Base-by-base conservation (phyloP, 2,797 vertebrate genomes). In the Brachymystax lenok region DNA sequence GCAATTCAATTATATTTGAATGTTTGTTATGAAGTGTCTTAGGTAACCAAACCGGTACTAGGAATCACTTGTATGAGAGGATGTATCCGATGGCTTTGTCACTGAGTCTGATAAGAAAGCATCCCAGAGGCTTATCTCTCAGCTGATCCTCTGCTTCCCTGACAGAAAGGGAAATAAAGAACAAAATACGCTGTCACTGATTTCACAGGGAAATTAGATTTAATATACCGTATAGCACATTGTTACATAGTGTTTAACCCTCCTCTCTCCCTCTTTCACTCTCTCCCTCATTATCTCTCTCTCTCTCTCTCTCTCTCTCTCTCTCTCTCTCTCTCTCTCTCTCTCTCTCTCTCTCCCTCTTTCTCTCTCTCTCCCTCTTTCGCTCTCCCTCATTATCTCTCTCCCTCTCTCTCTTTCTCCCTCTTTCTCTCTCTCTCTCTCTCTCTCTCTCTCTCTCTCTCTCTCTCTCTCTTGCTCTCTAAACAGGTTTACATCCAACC, bases 81-180 rank as follows among this genome's bases (percentile, higher is more conserved):
- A 97, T 94, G 90, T 95, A 97, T 75, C 96, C 92, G 0, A 93
- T 85, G 17, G 94, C 84, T 87, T 93, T 94, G 70, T 95, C 93
- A 0, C 95, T 96, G 83, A 96, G 92, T 75, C 95, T 91, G 69
- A 97, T 93, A 78, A 97, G 94, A 79, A 97, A 97, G 66, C 87
- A 91, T 50, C 96, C 96, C 5, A 91, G 69, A n/a, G 80, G 81
- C 87, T 91, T 93, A 80, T 95, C 93, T 84, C 81, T 81, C 78
- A 97, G 84, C 0, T 94, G 90, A 75, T 93, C 93, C 79, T 97
- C 96, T 0, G 95, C 91, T 40, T 96, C 91, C 85, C 96, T 97
- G 90, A 73, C n/a, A 86, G 71, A 80, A 68, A 75, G 14, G 8
- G 73, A 73, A 74, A 21, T 52, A 75, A 12, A 35, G 33, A 8